phyloP scores from a whole-genome alignment of 2,888 invertebrate genomes.

The Lepidocyrtinus sp. region DNA sequence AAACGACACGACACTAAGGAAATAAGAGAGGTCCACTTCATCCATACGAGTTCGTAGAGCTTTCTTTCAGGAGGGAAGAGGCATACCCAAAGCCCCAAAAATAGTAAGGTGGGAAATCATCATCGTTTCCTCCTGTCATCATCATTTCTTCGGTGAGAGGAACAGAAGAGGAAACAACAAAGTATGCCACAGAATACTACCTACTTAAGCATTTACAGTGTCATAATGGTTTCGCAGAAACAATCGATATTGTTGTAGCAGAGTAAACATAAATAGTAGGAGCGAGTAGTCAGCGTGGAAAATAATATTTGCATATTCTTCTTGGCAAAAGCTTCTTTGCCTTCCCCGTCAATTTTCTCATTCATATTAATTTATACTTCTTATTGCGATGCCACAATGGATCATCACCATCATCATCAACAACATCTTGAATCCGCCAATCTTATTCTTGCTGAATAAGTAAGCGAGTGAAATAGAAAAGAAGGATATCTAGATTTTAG shows the following conservation, averaged over 20 bases:
- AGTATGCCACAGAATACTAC: no score
- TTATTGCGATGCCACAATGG: constrained; percentile 8
- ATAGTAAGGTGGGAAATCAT: not conserved
- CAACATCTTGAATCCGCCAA: not conserved
- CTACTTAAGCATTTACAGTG: no score
- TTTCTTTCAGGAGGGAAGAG: not conserved
- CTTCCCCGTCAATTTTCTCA: constrained; percentile 5
- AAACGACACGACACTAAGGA: not conserved
- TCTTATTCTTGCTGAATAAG: not conserved
- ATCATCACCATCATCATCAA: constrained; percentile 10
- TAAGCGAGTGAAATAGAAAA: constrained; percentile 13
- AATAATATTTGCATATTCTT: not conserved
- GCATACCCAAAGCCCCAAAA: not conserved
- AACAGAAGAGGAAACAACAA: constrained; percentile 2
- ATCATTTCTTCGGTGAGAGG: not conserved
- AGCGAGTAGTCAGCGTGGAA: not conserved
- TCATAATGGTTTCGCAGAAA: no score
- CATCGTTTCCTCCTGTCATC: not conserved
- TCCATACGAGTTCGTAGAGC: not conserved
- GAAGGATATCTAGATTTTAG: constrained; percentile 1
- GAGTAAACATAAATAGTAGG: no score
- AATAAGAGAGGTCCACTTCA: constrained; percentile 1
- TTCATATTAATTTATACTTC: constrained; percentile 6
- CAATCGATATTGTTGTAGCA: constrained; percentile 11
- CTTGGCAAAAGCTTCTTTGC: not conserved